Evolutionary conservation across 2,113 vertebrate genomes (phyloP).

Genomic region (Macrotis lagotis): DNA sequence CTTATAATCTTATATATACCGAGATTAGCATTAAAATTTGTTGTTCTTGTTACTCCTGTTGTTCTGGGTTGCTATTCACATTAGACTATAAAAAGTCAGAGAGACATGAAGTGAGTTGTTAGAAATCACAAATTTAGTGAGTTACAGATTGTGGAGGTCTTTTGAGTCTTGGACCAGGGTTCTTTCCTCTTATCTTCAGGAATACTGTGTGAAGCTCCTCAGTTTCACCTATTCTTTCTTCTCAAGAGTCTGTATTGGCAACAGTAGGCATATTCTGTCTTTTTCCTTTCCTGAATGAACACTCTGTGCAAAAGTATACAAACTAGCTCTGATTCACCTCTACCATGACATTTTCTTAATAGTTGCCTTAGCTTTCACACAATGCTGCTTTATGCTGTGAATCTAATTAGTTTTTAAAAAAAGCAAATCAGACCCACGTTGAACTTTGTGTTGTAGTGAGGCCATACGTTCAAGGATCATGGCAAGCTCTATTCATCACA

Average conservation of each 20-base stretch:
- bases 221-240: background rate
- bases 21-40: background rate
- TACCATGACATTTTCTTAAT: conserved; percentile 25
- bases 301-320: conserved; percentile 19
- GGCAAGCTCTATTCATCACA: conserved; percentile 69
- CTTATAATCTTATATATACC: background rate
- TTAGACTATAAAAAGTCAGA: background rate
- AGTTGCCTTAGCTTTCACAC: conserved; percentile 17
- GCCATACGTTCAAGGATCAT: conserved; percentile 69
- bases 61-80: background rate
- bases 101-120: background rate
- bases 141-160: background rate
- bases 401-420: conserved; percentile 69
- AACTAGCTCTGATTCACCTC: conserved; percentile 21
- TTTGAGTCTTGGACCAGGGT: background rate
- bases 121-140: background rate
- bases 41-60: background rate
- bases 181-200: background rate
- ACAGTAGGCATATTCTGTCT: background rate
- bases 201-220: background rate
- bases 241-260: background rate
- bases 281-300: conserved; percentile 35
- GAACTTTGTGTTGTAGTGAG: conserved; percentile 69
- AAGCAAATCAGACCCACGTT: conserved; percentile 62
- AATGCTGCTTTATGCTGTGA: conserved; percentile 60